Evolutionary conservation across 2,797 vertebrate genomes (phyloP).

Genomic region (Gallinago stenura): DNA sequence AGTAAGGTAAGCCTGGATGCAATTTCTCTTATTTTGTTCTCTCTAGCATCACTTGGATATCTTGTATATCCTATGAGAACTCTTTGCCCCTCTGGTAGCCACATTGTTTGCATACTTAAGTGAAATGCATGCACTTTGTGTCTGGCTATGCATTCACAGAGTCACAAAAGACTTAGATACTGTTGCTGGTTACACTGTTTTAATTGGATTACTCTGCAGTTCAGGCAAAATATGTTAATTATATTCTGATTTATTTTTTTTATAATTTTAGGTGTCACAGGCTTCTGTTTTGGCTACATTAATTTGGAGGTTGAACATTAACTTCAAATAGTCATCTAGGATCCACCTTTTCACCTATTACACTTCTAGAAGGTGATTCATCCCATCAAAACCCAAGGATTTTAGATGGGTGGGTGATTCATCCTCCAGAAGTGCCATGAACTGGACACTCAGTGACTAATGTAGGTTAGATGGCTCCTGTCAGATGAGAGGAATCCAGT

Average conservation of each 20-base stretch:
- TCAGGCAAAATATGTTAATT: not conserved
- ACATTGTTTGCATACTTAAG: not conserved
- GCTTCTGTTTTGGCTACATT: not conserved
- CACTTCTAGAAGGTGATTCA: not conserved
- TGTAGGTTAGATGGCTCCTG: not conserved
- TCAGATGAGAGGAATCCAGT: not conserved
- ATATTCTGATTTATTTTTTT: not conserved
- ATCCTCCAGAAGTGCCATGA: not conserved
- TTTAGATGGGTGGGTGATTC: not conserved
- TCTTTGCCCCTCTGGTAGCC: not conserved
- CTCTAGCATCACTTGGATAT: not conserved
- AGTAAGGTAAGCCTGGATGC: not conserved
- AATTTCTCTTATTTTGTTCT: not conserved
- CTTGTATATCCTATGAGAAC: fast-evolving
- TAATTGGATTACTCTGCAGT: not conserved
- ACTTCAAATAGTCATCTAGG: not conserved
- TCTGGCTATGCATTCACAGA: not conserved
- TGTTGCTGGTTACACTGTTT: not conserved
- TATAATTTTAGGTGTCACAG: not conserved
- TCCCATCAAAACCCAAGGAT: not conserved
- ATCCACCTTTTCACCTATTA: not conserved
- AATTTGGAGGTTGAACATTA: not conserved
- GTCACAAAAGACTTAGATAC: not conserved
- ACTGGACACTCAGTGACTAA: not conserved
- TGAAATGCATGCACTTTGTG: not conserved